A percentile compares a stretch with the other conserved stretches of the same genome.
Evolutionary conservation across 2,888 invertebrate genomes (phyloP).

Genomic region (Ceraclea dissimilis): DNA sequence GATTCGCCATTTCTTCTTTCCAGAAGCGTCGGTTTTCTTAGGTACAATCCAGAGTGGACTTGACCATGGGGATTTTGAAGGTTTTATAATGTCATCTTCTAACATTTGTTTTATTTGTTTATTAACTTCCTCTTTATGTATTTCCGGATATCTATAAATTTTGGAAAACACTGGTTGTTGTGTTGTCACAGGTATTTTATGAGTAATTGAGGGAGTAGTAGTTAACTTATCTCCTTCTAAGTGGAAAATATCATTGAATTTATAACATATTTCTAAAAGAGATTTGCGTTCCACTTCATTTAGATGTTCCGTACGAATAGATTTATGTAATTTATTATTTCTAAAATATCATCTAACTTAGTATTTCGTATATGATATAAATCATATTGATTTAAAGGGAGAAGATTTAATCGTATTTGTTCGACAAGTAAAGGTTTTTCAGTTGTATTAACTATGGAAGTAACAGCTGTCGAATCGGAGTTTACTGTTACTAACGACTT

Average conservation of each 20-base stretch:
- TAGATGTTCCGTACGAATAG: constrained; percentile 20
- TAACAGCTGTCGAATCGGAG: background rate
- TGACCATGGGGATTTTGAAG: constrained; percentile 23
- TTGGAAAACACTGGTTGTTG: constrained; percentile 27
- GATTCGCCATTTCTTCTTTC: constrained; percentile 3
- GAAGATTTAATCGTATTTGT: background rate
- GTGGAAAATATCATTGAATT: constrained; percentile 25
- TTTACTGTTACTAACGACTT: background rate
- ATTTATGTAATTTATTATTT: background rate
- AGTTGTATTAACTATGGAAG: background rate
- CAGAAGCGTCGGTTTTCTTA: constrained; percentile 16
- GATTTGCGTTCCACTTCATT: constrained; percentile 28
- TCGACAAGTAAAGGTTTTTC: background rate
- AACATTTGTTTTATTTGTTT: constrained; percentile 28
- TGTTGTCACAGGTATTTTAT: constrained; percentile 27
- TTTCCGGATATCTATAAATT: constrained; percentile 29
- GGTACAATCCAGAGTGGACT: constrained; percentile 21
- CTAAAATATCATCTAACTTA: background rate
- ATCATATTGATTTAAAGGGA: background rate
- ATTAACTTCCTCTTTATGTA: constrained; percentile 29
- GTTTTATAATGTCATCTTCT: constrained; percentile 28
- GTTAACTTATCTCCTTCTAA: constrained; percentile 27
- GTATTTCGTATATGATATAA: background rate
- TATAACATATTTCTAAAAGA: constrained; percentile 24
- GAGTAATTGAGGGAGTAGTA: constrained; percentile 25